phyloP scores from a whole-genome alignment of 2,797 vertebrate genomes.

The Bradypodion ventrale region DNA sequence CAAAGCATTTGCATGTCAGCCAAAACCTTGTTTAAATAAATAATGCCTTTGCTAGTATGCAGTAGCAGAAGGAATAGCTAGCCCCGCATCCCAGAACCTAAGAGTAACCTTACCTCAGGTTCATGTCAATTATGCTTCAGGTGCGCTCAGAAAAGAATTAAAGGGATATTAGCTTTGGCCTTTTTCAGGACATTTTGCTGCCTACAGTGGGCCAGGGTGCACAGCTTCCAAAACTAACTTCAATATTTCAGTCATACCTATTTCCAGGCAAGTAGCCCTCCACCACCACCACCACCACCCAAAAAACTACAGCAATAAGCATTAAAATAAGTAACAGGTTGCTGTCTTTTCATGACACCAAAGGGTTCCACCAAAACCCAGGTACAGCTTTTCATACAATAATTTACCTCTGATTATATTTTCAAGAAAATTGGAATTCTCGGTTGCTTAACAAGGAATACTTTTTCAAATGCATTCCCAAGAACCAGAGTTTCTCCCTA shows the following conservation, averaged over 20 bases:
- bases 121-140: too few species aligned
- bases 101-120: too few species aligned
- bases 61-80: too few species aligned
- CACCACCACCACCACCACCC: too few species aligned
- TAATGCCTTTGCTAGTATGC: not conserved
- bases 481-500: not conserved
- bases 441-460: not conserved
- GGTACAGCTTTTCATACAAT: not conserved
- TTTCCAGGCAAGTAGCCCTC: not conserved
- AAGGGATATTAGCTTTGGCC: too few species aligned
- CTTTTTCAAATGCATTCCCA: not conserved
- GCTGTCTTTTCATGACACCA: not conserved
- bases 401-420: not conserved
- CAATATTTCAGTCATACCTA: not conserved
- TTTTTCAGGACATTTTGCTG: too few species aligned
- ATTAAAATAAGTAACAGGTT: not conserved
- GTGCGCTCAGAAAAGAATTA: too few species aligned
- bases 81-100: not conserved
- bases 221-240: too few species aligned
- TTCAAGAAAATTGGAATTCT: not conserved
- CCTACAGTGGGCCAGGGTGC: too few species aligned
- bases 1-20: not conserved
- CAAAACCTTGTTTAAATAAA: not conserved
- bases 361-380: not conserved
- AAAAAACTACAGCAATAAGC: not conserved